These are phyloP conservation scores for Philereme transversata DNA, from an alignment of 2,888 invertebrate species.

Conservation along the genomic window DNA sequence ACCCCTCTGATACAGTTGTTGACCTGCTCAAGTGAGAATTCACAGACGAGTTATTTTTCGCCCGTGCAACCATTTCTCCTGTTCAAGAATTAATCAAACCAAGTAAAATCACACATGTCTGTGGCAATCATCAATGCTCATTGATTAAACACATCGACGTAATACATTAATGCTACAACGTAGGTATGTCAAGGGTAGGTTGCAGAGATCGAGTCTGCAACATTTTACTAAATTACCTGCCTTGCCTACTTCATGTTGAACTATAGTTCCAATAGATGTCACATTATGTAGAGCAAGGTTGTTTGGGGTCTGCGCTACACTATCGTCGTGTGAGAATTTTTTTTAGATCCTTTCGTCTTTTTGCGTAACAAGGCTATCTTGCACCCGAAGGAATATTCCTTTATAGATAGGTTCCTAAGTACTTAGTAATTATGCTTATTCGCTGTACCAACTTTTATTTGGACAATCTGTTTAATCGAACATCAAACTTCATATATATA, in stretches of 20 bases:
- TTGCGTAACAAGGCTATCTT: too few species aligned
- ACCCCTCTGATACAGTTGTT: too few species aligned
- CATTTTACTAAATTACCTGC: constrained; percentile 30
- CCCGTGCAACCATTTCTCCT: background rate
- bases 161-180: constrained; percentile 41
- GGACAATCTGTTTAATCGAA: too few species aligned
- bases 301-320: background rate
- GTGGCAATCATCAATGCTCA: constrained; percentile 19
- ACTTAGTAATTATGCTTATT: too few species aligned
- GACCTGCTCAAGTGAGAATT: too few species aligned
- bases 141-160: constrained; percentile 14
- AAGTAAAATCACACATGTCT: constrained; percentile 18
- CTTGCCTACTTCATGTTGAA: constrained; percentile 30
- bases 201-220: constrained; percentile 36
- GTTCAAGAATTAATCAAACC: constrained; percentile 19
- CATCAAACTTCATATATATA: too few species aligned
- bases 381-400: too few species aligned
- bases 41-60: too few species aligned
- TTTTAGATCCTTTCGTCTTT: too few species aligned
- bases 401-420: too few species aligned
- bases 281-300: constrained; percentile 49
- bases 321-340: too few species aligned
- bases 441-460: too few species aligned
- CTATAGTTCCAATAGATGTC: constrained; percentile 39
- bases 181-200: constrained; percentile 46